Evolutionary conservation across 2,797 vertebrate species (phyloP), one percentile per base, ranked within the genome.

Genomic region (Acanthis flammea): DNA sequence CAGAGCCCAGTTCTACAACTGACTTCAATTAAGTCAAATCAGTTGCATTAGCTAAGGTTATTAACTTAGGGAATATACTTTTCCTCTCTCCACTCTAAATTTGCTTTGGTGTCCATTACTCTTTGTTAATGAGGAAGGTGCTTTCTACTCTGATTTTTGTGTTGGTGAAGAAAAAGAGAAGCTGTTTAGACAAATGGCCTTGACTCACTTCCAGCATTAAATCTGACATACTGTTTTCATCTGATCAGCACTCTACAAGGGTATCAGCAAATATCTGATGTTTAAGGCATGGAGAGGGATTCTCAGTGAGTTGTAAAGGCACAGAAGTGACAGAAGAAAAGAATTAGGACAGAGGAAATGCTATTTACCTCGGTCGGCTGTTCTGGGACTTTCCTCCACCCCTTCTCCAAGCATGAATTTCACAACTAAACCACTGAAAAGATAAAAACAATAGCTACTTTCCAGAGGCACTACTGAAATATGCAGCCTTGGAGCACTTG

Each of bases 391-490:
- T 91, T 72, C 37, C 51, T 58, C 21, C 47, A 21, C 7, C 7
- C 13, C 18, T 63, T 39, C 45, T 78, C 45, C 58, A 83, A 76
- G 57, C 35, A 30, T 23, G 13, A 86, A 73, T 94, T 94, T 94
- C 90, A 84, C 82, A 88, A 61, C 60, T 78, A 81, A 91, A 90
- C 62, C 66, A 79, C 85, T 67, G 60, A 79, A 78, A 90, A 73
- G 25, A 88, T 63, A 76, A 93, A 83, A 91, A 61, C 81, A 94
- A 90, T 53, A 90, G 76, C 47, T 83, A 6, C 44, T 88, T 82
- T 88, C n/a, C 79, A 88, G 87, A 86, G 76, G 25, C 12, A 8
- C 76, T 90, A 48, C 82, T 92, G 73, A 94, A 90, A 89, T 62
- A 63, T 53, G 76, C 66, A 73, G 62, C 58, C 68, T 60, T 72